phyloP scores from a whole-genome alignment of 2,797 vertebrate species.

The Malurus leucopterus region DNA sequence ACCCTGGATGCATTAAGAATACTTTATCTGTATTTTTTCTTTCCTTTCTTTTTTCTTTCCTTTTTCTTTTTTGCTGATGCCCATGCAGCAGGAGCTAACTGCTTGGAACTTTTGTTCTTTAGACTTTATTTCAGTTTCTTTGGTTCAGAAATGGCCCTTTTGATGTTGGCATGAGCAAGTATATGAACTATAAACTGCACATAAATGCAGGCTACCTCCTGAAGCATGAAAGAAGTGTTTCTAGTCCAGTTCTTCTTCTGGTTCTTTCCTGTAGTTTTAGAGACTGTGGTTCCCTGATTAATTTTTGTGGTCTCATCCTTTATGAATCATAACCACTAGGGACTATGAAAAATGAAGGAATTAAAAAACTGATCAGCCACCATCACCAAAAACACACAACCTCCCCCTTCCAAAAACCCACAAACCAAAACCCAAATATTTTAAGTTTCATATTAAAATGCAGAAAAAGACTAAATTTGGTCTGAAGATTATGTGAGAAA shows the following conservation, averaged over 20 bases:
- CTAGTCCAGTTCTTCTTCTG: background rate
- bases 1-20: conserved; percentile 54
- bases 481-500: background rate
- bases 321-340: background rate
- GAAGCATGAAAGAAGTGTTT: background rate
- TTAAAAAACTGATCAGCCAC: background rate
- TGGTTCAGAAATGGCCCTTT: background rate
- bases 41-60: background rate
- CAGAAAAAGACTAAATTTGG: background rate
- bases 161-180: background rate
- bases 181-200: background rate
- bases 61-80: background rate
- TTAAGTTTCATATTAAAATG: background rate
- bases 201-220: background rate
- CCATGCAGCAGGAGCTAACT: background rate
- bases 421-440: background rate
- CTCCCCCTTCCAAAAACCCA: no score
- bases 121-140: background rate
- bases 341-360: background rate
- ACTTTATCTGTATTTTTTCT: background rate
- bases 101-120: background rate
- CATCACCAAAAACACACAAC: background rate
- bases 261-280: background rate
- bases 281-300: background rate
- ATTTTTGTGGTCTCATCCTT: background rate